A percentile compares a stretch with the other conserved stretches of the same genome.
Conservation (phyloP, 2,888 invertebrate species). For the Stenodera caucasica region DNA sequence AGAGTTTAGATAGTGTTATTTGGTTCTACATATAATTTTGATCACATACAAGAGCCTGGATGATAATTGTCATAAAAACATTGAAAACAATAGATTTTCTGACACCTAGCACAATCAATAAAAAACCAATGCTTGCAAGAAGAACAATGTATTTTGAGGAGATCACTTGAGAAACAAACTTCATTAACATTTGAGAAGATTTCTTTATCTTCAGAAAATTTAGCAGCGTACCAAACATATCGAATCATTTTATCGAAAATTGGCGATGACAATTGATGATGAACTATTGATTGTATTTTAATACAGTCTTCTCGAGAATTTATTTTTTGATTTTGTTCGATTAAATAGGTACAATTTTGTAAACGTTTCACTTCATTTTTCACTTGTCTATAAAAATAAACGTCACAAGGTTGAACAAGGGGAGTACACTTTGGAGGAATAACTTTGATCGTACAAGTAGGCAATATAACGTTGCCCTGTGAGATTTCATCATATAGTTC, state of each 20-base stretch:
- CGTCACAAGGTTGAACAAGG: background rate
- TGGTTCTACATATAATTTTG: too few relatives aligned
- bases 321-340: background rate
- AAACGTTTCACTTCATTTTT: background rate
- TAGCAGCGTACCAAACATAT: background rate
- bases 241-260: background rate
- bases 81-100: too few relatives aligned
- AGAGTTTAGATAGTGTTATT: too few relatives aligned
- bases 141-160: background rate
- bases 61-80: too few relatives aligned
- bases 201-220: background rate
- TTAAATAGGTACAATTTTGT: background rate
- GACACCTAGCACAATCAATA: too few relatives aligned
- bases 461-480: background rate
- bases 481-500: background rate
- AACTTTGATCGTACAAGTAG: background rate
- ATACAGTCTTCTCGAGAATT: background rate
- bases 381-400: background rate
- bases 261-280: background rate
- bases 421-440: background rate
- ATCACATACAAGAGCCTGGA: too few relatives aligned
- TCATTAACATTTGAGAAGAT: background rate
- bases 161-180: background rate
- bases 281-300: background rate
- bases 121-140: too few relatives aligned